Percentiles rank a stretch among this genome's conserved stretches.
Conservation (phyloP, 2,797 vertebrate genomes). For the Coilia nasus region DNA sequence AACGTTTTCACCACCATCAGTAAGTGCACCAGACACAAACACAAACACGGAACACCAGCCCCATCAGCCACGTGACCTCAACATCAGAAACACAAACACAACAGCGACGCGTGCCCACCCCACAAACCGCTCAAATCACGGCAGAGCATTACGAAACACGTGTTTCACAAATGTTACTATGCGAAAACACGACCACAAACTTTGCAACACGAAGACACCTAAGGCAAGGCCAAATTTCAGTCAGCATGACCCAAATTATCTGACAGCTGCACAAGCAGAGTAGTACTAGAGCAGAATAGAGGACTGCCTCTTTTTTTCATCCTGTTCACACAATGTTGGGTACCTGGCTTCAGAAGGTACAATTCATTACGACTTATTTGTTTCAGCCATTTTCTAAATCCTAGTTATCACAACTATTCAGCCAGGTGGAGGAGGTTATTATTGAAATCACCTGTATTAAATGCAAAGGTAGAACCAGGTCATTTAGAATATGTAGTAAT, state of each 20-base stretch:
- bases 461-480: too few species aligned
- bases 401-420: too few species aligned
- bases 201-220: neutral
- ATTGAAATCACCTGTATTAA: too few species aligned
- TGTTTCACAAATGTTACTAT: neutral
- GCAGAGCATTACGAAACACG: neutral
- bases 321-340: too few species aligned
- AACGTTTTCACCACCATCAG: constrained; percentile 95
- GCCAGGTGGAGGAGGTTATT: too few species aligned
- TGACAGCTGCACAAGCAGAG: neutral
- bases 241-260: neutral
- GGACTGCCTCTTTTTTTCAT: too few species aligned
- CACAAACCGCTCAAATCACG: neutral
- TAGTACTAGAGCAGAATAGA: neutral
- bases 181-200: neutral
- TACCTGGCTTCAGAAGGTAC: too few species aligned
- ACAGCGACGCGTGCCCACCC: neutral
- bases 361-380: too few species aligned
- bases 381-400: too few species aligned
- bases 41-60: neutral
- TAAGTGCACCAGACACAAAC: constrained; percentile 68
- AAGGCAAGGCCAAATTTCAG: neutral
- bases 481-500: too few species aligned
- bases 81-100: neutral
- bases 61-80: neutral